These are phyloP conservation scores for Pachyramphus minor DNA, from an alignment of 2,113 vertebrate species.

Conservation along the genomic window DNA sequence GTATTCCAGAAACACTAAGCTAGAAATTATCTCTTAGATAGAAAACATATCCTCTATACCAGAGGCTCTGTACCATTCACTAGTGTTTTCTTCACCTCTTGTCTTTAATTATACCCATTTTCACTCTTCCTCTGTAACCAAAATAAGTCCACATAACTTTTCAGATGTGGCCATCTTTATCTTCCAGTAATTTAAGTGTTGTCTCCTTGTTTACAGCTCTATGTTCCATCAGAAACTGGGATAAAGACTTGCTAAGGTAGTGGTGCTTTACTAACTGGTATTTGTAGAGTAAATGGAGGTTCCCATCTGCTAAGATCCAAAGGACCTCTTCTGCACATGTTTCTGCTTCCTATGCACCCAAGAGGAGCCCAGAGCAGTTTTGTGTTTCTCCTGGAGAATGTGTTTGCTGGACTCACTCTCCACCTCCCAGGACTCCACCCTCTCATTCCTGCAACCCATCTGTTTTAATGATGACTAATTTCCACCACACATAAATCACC, in stretches of 20 bases:
- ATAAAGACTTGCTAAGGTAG: background rate
- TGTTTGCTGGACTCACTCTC: background rate
- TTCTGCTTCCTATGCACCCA: background rate
- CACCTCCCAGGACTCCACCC: background rate
- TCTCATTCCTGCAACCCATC: background rate
- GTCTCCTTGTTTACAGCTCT: background rate
- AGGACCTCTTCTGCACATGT: rapidly evolving
- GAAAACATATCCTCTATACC: background rate
- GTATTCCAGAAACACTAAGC: background rate
- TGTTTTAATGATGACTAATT: background rate
- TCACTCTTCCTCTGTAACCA: background rate
- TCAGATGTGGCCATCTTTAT: background rate
- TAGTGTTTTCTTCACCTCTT: background rate
- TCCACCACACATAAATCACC: background rate
- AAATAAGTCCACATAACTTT: background rate
- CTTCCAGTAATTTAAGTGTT: background rate
- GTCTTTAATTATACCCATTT: background rate
- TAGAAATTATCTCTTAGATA: background rate
- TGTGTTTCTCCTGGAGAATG: background rate
- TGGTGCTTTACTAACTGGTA: background rate
- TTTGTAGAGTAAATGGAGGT: background rate
- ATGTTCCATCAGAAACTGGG: background rate
- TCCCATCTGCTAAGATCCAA: background rate
- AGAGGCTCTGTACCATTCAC: background rate
- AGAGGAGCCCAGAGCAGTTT: background rate